Percentiles rank a stretch among this genome's conserved stretches.
phyloP scores from a whole-genome alignment of 2,113 vertebrate species.

The Mobula hypostoma region DNA sequence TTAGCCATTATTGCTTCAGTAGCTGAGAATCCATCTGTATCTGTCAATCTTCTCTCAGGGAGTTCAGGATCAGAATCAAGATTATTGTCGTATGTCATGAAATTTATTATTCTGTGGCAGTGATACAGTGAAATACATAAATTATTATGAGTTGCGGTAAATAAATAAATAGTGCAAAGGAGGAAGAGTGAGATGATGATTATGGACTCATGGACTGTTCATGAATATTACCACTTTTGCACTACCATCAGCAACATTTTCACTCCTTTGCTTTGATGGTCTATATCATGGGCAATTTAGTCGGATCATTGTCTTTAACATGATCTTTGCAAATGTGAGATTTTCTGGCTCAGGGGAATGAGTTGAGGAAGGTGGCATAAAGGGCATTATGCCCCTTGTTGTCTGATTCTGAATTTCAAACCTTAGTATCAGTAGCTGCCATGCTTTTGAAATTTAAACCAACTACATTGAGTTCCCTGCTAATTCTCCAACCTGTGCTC shows the following conservation, averaged over 20 bases:
- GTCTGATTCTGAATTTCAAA: neutral
- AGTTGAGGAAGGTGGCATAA: neutral
- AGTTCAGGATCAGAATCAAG: neutral
- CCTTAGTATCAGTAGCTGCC: neutral
- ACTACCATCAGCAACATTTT: neutral
- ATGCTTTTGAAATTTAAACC: neutral
- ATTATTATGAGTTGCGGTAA: too few relatives aligned
- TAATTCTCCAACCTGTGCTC: neutral
- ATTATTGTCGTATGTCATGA: too few relatives aligned
- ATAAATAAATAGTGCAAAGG: too few relatives aligned
- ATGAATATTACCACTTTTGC: too few relatives aligned
- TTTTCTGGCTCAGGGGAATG: neutral
- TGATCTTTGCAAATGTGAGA: neutral
- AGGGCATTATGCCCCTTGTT: neutral
- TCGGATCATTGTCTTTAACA: neutral
- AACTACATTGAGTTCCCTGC: neutral
- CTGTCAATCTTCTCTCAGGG: neutral
- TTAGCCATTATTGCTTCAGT: neutral
- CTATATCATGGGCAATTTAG: neutral
- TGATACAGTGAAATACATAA: too few relatives aligned
- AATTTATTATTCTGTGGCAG: too few relatives aligned
- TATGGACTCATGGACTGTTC: too few relatives aligned
- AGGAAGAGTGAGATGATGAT: too few relatives aligned
- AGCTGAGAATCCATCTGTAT: neutral
- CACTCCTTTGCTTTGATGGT: neutral